Conservation (phyloP, 1,140 invertebrate species). For the Ceratitis capitata region DNA sequence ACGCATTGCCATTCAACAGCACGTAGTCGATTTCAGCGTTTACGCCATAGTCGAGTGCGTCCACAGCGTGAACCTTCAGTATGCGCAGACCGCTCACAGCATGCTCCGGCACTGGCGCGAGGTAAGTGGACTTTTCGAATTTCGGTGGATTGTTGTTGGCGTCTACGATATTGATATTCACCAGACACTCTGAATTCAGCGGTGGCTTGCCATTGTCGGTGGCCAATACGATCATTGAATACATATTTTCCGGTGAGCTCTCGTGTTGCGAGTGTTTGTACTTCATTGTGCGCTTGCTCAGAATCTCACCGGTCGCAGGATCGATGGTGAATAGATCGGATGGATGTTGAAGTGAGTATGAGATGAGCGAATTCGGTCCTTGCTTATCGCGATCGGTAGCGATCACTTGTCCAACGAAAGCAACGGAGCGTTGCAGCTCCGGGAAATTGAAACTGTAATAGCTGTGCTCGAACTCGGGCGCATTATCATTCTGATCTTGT, state of each 20-base stretch:
- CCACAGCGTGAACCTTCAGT: constrained; percentile 78
- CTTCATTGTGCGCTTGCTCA: constrained; percentile 81
- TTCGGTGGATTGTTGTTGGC: constrained; percentile 89
- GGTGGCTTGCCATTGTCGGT: constrained; percentile 94
- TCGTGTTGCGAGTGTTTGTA: constrained; percentile 83
- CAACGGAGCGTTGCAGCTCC: constrained; percentile 80
- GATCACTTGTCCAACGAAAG: constrained; percentile 87
- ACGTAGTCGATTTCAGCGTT: constrained; percentile 89
- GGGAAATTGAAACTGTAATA: constrained; percentile 92
- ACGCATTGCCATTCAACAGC: constrained; percentile 82
- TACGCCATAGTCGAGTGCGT: constrained; percentile 82
- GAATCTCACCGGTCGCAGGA: constrained; percentile 88
- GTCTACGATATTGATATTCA: constrained; percentile 89
- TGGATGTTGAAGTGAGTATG: constrained; percentile 88
- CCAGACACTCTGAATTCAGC: constrained; percentile 83
- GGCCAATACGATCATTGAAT: constrained; percentile 84
- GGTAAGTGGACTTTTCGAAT: constrained; percentile 78
- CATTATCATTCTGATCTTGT: constrained; percentile 95
- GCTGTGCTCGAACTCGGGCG: constrained; percentile 88
- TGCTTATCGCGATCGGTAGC: constrained; percentile 91
- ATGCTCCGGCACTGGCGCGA: constrained; percentile 84
- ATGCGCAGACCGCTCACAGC: constrained; percentile 76
- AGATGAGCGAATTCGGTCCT: constrained; percentile 92
- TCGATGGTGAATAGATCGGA: constrained; percentile 92
- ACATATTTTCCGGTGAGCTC: constrained; percentile 87